Percentiles rank a stretch among this genome's conserved stretches.
Evolutionary conservation across 2,888 invertebrate species (phyloP).

Genomic region (Trichogramma evanescens): DNA sequence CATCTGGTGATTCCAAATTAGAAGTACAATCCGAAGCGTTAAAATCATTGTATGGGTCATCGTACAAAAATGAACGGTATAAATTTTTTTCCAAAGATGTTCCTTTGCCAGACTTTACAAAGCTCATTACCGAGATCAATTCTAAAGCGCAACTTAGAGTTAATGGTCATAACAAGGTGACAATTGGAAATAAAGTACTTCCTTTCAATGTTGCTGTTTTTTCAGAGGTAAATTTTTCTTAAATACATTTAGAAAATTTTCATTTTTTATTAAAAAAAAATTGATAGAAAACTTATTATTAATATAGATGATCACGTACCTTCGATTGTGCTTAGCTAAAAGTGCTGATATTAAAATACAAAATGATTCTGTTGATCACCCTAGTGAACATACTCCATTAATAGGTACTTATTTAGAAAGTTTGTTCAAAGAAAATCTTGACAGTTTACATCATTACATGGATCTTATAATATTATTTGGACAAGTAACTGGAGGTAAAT

Average conservation of each 20-base stretch:
- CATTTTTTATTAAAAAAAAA: neutral
- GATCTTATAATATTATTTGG: slow-evolving; percentile 61
- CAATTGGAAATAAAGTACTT: slow-evolving; percentile 61
- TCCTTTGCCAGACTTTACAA: slow-evolving; percentile 64
- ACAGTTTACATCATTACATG: slow-evolving; percentile 61
- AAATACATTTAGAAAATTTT: neutral
- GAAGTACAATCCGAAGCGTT: slow-evolving; percentile 68
- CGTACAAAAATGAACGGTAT: slow-evolving; percentile 40
- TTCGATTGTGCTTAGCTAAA: slow-evolving; percentile 70
- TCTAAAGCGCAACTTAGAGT: slow-evolving; percentile 36
- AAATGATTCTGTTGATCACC: slow-evolving; percentile 51
- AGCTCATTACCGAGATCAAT: slow-evolving; percentile 66
- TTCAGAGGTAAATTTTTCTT: slow-evolving; percentile 57
- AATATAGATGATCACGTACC: slow-evolving; percentile 67
- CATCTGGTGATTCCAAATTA: slow-evolving; percentile 76
- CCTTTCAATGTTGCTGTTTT: slow-evolving; percentile 67
- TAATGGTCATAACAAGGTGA: slow-evolving; percentile 47
- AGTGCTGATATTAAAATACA: slow-evolving; percentile 54
- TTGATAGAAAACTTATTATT: slow-evolving; percentile 10
- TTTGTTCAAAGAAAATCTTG: slow-evolving; percentile 51
- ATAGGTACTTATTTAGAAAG: slow-evolving; percentile 60
- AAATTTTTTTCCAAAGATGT: slow-evolving; percentile 42
- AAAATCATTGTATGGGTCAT: slow-evolving; percentile 67
- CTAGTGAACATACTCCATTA: slow-evolving; percentile 59
- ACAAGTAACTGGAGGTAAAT: slow-evolving; percentile 60